These are phyloP conservation scores for Rhagoletis zephyria DNA, from an alignment of 1,140 invertebrate species.

Conservation along the genomic window DNA sequence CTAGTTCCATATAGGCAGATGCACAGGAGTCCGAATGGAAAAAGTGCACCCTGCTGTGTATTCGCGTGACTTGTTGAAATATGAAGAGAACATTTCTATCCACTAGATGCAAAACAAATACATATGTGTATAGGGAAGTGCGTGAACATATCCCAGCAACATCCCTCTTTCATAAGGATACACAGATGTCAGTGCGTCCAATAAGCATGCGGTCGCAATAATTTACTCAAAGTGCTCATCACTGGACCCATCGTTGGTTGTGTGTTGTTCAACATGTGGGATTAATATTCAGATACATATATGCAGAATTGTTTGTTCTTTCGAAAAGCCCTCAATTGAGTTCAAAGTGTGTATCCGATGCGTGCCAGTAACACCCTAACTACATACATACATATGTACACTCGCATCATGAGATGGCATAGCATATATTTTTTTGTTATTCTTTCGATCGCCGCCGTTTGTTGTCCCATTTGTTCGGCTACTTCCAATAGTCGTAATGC, in stretches of 20 bases:
- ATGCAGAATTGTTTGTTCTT: slow-evolving; percentile 12
- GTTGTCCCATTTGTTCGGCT: background rate
- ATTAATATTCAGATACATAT: background rate
- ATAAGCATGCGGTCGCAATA: background rate
- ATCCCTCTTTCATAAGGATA: slow-evolving; percentile 20
- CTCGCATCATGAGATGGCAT: background rate
- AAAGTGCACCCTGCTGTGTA: slow-evolving; percentile 27
- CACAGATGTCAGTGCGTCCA: too few relatives aligned
- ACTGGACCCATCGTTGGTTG: slow-evolving; percentile 13
- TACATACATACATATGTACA: too few relatives aligned
- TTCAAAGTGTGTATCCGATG: background rate
- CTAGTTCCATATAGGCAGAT: background rate
- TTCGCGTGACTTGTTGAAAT: slow-evolving; percentile 49
- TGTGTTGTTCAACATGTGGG: slow-evolving; percentile 21
- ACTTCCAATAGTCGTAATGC: background rate
- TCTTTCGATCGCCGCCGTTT: slow-evolving; percentile 15
- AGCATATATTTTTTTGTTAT: slow-evolving; percentile 13
- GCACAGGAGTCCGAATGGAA: slow-evolving; percentile 23
- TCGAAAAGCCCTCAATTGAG: background rate
- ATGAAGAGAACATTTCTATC: background rate
- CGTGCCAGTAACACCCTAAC: background rate
- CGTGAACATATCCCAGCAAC: background rate
- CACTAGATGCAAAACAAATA: background rate
- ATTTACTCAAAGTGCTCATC: background rate
- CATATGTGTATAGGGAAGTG: too few relatives aligned